phyloP scores from a whole-genome alignment of 2,888 invertebrate species.

The Cancer borealis region DNA sequence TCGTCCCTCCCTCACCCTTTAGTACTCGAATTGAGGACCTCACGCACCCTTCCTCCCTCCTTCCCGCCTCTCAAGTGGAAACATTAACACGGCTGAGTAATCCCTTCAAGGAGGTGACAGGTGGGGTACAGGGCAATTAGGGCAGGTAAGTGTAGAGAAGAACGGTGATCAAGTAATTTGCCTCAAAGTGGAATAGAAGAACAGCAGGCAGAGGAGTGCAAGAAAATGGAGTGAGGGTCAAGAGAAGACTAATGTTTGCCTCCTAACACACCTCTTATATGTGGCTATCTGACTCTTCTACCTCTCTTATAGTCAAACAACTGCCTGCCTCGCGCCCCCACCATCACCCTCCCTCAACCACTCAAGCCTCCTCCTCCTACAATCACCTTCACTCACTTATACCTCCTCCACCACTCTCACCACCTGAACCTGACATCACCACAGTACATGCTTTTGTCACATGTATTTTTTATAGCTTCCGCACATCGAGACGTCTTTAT shows the following conservation, averaged over 20 bases:
- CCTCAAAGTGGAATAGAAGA: not conserved
- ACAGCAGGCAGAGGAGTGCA: no score
- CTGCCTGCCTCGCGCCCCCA: not conserved
- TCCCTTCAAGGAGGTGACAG: slow-evolving; percentile 26
- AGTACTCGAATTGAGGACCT: not conserved
- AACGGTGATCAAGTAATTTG: not conserved
- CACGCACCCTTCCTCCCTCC: not conserved
- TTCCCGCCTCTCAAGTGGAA: not conserved
- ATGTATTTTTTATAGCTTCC: not conserved
- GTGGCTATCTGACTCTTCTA: not conserved
- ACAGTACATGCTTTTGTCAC: not conserved
- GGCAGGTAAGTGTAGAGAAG: slow-evolving; percentile 2
- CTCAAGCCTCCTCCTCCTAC: not conserved
- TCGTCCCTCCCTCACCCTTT: not conserved
- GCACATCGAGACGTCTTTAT: not conserved
- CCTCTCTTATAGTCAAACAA: not conserved
- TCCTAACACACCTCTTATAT: not conserved
- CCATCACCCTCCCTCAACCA: not conserved
- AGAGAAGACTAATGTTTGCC: not conserved
- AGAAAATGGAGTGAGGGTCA: not conserved
- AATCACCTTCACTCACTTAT: not conserved
- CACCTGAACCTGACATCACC: not conserved
- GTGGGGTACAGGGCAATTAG: not conserved
- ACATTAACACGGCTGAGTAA: slow-evolving; percentile 41
- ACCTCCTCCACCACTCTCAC: not conserved